These are phyloP conservation scores for Eurytoma californica DNA, from an alignment of 2,888 invertebrate genomes.

Conservation along the genomic window DNA sequence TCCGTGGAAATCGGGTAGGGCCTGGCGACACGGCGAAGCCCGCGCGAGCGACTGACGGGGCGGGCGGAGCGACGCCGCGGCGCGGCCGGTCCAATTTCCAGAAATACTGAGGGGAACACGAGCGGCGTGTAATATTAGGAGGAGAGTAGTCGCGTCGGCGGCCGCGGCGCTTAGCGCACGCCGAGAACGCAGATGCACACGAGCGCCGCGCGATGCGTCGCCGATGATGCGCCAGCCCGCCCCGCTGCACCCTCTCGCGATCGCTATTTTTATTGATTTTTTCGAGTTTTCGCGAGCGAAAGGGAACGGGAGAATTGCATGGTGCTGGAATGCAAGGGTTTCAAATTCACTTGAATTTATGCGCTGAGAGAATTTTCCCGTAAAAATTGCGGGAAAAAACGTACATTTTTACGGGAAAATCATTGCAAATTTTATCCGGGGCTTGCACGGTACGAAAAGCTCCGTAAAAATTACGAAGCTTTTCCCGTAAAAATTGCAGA, in stretches of 20 bases:
- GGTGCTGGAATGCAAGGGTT: too few species aligned
- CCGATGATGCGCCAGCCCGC: conserved; percentile 4
- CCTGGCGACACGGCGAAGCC: conserved; percentile 17
- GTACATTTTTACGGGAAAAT: too few species aligned
- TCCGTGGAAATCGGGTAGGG: not conserved
- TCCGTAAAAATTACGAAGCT: too few species aligned
- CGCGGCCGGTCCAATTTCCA: conserved; percentile 71
- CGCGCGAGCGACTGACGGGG: conserved; percentile 47
- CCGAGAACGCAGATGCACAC: conserved; percentile 37
- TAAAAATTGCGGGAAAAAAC: too few species aligned
- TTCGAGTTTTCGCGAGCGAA: too few species aligned
- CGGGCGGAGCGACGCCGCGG: conserved; percentile 48
- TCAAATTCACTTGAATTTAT: too few species aligned
- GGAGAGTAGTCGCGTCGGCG: conserved; percentile 63
- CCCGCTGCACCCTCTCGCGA: not conserved
- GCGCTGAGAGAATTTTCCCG: too few species aligned
- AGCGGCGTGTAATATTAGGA: conserved; percentile 71
- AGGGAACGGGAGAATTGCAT: too few species aligned
- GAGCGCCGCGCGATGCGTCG: not conserved
- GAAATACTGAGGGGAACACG: conserved; percentile 72
- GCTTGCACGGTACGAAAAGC: too few species aligned
- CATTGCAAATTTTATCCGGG: too few species aligned
- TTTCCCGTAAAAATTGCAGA: too few species aligned
- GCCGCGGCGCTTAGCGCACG: conserved; percentile 59
- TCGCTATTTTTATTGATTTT: not conserved